These are phyloP conservation scores for Hyppa rectilinea DNA, from an alignment of 2,888 invertebrate genomes.

Conservation along the genomic window DNA sequence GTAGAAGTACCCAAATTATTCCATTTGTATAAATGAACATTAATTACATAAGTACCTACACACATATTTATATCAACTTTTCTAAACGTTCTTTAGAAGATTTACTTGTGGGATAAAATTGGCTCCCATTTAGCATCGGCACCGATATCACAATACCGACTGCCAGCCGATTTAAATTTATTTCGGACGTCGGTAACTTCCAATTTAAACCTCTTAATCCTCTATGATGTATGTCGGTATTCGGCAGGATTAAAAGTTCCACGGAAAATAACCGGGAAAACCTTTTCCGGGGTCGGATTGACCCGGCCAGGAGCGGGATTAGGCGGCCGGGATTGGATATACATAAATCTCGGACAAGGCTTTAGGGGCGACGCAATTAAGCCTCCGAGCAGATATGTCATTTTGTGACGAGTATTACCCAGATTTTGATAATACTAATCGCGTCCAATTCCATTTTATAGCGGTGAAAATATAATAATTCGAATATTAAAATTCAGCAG, in stretches of 20 bases:
- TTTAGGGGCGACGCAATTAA: constrained; percentile 89
- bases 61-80: constrained; percentile 70
- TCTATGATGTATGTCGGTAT: constrained; percentile 91
- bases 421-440: constrained; percentile 80
- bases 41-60: constrained; percentile 57
- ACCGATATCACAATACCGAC: constrained; percentile 90
- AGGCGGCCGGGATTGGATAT: constrained; percentile 90
- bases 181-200: constrained; percentile 91
- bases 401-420: constrained; percentile 82
- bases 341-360: constrained; percentile 89
- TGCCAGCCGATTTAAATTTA: constrained; percentile 91
- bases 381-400: constrained; percentile 88
- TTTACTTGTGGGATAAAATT: constrained; percentile 87
- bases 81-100: constrained; percentile 81
- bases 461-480: constrained; percentile 81
- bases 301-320: constrained; percentile 89
- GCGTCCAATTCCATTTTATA: constrained; percentile 71
- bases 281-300: constrained; percentile 90
- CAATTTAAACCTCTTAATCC: constrained; percentile 91
- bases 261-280: constrained; percentile 91
- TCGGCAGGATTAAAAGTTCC: constrained; percentile 91
- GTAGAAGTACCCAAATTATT: constrained; percentile 8
- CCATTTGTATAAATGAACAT: constrained; percentile 44
- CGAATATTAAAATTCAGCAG: constrained; percentile 89
- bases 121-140: constrained; percentile 88